Percentiles rank a stretch among this genome's conserved stretches.
These are phyloP conservation scores for Tinamus guttatus DNA, from an alignment of 2,113 vertebrate species.

Conservation along the genomic window DNA sequence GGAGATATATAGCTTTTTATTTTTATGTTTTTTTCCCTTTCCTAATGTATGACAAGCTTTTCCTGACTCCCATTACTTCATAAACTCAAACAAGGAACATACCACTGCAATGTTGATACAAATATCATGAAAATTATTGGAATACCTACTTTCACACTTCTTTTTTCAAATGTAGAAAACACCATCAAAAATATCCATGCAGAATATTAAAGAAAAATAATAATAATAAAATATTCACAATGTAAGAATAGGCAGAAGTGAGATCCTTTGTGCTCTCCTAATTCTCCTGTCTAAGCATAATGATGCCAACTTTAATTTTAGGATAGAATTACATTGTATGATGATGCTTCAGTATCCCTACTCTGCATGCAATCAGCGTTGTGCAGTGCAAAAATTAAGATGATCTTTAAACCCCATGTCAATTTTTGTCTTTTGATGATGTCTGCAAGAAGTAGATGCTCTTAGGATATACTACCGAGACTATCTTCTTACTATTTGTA, in stretches of 20 bases:
- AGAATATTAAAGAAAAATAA: background rate
- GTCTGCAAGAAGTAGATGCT: background rate
- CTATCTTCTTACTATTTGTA: background rate
- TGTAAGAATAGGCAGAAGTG: background rate
- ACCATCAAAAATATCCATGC: background rate
- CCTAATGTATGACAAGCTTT: background rate
- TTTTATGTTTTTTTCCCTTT: background rate
- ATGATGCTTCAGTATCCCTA: background rate
- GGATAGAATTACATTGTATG: background rate
- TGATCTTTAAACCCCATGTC: background rate
- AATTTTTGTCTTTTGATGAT: background rate
- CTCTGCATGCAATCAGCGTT: background rate
- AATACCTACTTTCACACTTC: background rate
- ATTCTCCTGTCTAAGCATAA: background rate
- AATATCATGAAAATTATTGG: background rate
- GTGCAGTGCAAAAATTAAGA: background rate
- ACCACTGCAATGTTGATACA: background rate
- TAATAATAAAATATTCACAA: background rate
- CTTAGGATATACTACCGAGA: background rate
- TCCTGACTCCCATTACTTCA: background rate
- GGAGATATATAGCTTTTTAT: background rate
- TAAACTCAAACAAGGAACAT: background rate
- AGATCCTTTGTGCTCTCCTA: background rate
- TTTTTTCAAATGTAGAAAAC: background rate
- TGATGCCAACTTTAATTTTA: background rate